Percentiles rank a stretch among this genome's conserved stretches.
phyloP scores from a whole-genome alignment of 2,797 vertebrate species.

The Ficedula albicollis region DNA sequence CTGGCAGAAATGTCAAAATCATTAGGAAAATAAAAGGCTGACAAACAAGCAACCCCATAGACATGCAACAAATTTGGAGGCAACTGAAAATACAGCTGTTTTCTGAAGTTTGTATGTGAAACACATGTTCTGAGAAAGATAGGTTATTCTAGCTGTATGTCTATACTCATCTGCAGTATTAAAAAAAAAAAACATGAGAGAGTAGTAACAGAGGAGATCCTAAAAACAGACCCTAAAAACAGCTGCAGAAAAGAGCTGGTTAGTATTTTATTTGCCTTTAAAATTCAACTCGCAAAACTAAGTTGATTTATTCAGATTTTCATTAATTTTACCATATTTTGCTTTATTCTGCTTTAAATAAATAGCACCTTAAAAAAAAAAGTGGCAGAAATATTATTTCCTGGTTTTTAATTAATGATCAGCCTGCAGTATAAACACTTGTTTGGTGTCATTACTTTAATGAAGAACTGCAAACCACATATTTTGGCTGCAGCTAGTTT shows the following conservation, averaged over 20 bases:
- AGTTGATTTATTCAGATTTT: neutral
- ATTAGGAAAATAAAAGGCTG: slow-evolving; percentile 26
- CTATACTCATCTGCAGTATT: neutral
- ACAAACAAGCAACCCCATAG: neutral
- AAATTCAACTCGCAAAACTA: neutral
- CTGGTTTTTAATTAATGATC: neutral
- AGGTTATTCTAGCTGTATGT: neutral
- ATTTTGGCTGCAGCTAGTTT: neutral
- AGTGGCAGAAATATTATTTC: neutral
- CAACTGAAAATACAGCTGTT: slow-evolving; percentile 54
- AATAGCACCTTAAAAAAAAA: neutral
- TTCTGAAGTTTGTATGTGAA: slow-evolving; percentile 26
- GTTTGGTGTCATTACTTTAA: neutral
- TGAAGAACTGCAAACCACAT: slow-evolving; percentile 12
- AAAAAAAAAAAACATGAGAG: neutral
- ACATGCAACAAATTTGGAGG: neutral
- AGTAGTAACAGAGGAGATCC: neutral
- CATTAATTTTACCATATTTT: neutral
- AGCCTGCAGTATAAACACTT: neutral
- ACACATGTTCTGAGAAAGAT: slow-evolving; percentile 21
- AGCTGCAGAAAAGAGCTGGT: neutral
- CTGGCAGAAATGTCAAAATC: slow-evolving; percentile 38
- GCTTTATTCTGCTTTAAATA: slow-evolving; percentile 10
- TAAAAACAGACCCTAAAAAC: slow-evolving; percentile 16
- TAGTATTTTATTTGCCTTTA: neutral